phyloP scores from a whole-genome alignment of 2,113 vertebrate species.

The Numenius arquata region DNA sequence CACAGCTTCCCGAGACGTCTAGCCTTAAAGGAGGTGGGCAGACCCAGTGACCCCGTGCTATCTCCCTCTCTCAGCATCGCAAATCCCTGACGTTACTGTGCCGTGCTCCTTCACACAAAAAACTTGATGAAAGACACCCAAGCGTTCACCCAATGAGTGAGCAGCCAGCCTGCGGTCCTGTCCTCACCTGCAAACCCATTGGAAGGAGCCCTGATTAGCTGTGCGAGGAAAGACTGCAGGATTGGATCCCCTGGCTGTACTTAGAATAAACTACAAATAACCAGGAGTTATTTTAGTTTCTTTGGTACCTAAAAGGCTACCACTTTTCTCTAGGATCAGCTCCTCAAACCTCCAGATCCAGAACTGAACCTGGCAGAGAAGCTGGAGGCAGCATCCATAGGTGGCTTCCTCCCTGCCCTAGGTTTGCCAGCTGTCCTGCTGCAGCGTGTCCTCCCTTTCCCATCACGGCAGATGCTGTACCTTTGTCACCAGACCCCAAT shows the following conservation, averaged over 20 bases:
- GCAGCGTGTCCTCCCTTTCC: neutral
- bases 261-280: neutral
- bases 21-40: neutral
- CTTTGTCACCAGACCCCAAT: neutral
- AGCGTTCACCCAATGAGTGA: rapidly evolving
- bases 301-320: neutral
- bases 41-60: neutral
- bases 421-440: neutral
- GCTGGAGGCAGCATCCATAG: neutral
- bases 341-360: neutral
- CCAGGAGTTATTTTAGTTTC: neutral
- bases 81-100: neutral
- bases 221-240: neutral
- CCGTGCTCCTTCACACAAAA: neutral
- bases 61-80: neutral
- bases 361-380: neutral
- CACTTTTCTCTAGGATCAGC: neutral
- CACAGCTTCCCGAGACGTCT: neutral
- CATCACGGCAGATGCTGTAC: neutral
- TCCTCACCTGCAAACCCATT: neutral
- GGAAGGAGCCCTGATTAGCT: neutral
- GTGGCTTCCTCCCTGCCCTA: neutral
- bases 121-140: neutral
- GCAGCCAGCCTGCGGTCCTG: neutral
- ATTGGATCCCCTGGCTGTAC: neutral